Percentiles rank a stretch among this genome's conserved stretches.
Evolutionary conservation across 1,140 invertebrate species (phyloP).

Genomic region (Rhopalosiphum padi): DNA sequence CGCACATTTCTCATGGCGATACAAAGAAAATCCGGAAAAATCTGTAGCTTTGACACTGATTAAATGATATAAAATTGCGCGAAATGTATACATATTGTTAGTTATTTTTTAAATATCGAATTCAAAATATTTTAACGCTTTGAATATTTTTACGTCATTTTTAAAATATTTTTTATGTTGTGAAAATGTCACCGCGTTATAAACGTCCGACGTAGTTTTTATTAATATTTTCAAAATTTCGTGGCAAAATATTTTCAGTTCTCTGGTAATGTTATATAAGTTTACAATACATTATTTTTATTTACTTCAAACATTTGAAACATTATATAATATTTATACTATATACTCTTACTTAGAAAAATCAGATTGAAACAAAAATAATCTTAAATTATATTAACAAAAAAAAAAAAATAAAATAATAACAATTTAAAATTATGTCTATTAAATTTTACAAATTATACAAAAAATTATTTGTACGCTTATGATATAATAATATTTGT

Average conservation of each 20-base stretch:
- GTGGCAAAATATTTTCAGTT: neutral
- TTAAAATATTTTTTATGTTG: neutral
- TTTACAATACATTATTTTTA: neutral
- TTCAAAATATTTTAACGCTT: neutral
- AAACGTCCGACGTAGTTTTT: neutral
- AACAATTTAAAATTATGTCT: neutral
- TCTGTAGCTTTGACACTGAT: neutral
- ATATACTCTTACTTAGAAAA: neutral
- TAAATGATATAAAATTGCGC: neutral
- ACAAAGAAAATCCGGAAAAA: neutral
- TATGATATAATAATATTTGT: neutral
- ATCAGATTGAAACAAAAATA: neutral
- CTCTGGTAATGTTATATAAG: neutral
- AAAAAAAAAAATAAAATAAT: neutral
- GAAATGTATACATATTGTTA: neutral
- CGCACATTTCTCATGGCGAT: neutral
- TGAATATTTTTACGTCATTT: neutral
- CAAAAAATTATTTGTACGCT: neutral
- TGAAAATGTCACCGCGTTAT: neutral
- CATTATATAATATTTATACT: neutral
- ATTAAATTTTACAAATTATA: neutral
- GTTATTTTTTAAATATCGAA: constrained; percentile 4
- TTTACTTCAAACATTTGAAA: neutral
- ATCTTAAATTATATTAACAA: neutral
- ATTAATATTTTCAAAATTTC: neutral